Percentiles rank a stretch among this genome's conserved stretches.
These are phyloP conservation scores for Phasia obesa DNA, from an alignment of 2,888 invertebrate species.

Conservation along the genomic window DNA sequence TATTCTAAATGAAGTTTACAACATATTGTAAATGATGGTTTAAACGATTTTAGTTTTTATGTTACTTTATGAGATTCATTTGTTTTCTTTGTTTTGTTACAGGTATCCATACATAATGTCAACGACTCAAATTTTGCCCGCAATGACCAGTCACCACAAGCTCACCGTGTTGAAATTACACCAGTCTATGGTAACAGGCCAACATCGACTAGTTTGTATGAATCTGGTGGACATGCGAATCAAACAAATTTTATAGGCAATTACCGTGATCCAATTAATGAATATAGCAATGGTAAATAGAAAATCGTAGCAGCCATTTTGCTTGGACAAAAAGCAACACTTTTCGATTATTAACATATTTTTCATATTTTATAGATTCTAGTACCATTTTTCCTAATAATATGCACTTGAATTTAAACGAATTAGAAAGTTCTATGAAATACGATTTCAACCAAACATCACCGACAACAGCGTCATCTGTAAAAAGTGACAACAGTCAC, in stretches of 20 bases:
- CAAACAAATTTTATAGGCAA: slow-evolving; percentile 72
- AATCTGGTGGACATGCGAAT: slow-evolving; percentile 71
- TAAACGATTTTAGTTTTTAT: not conserved
- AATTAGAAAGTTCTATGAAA: slow-evolving; percentile 91
- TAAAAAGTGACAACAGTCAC: slow-evolving; percentile 80
- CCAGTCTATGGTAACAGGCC: slow-evolving; percentile 78
- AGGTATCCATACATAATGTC: slow-evolving; percentile 83
- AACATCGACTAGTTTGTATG: slow-evolving; percentile 76
- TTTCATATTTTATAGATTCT: slow-evolving; percentile 47
- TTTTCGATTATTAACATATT: not conserved
- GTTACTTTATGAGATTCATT: not conserved
- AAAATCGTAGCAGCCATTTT: too few relatives aligned
- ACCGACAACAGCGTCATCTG: slow-evolving; percentile 84
- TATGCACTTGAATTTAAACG: slow-evolving; percentile 88
- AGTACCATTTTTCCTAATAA: slow-evolving; percentile 92
- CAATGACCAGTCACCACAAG: slow-evolving; percentile 78
- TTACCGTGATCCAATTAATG: slow-evolving; percentile 77
- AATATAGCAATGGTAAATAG: slow-evolving; percentile 75
- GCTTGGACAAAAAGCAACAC: too few relatives aligned
- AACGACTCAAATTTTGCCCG: slow-evolving; percentile 82
- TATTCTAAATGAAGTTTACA: too few relatives aligned
- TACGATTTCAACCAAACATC: slow-evolving; percentile 90
- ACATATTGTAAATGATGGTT: not conserved
- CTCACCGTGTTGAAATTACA: slow-evolving; percentile 82
- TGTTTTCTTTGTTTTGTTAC: slow-evolving; percentile 4